Evolutionary conservation across 2,888 invertebrate species (phyloP), one percentile per base, ranked within the genome.

Genomic region (Campopleginae sp.): DNA sequence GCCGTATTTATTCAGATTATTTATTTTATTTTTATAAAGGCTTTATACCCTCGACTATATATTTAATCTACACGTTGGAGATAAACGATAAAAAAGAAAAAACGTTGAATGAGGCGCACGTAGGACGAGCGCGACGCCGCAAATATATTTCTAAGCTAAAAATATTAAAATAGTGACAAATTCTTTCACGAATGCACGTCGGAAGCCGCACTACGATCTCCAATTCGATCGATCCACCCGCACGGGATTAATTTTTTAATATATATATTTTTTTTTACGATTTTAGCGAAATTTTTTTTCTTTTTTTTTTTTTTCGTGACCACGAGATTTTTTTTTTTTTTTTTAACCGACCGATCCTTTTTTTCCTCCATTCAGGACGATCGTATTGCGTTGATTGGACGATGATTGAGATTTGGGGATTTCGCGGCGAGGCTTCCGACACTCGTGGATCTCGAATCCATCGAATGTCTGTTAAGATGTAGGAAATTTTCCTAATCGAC

Each of bases 1-100:
- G 89, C 88, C 90, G 90, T 93, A 93, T 93, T 93, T 93, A 93
- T 93, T 92, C 92, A 92, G 92, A 93, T 93, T 93, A 93, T 93
- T 93, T 93, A 93, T 93, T 93, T 93, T 93, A 93, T 92, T 92
- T 93, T 93, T 93, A 89, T 91, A 91, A 92, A 92, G 91, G 91
- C 91, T 92, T 92, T 92, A 92, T 91, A 91, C 89, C 85, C 88
- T 86, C 87, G 88, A 89, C 88, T 87, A 87, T 87, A 87, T 87
- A 82, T 85, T 82, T 70, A 71, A 75, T 84, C 71, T 63, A 61
- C 44, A 31, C 42, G 74, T 65, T 75, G 33, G 42, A 54, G 54
- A 42, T 54, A 12, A 51, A 19, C 19, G 31, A 48, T 63, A 74
- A 19, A 74, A 74, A 74, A 71, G 51, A 61, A 33, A 70, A 33